Conservation (phyloP, 2,797 vertebrate species). For the Karalla daura region DNA sequence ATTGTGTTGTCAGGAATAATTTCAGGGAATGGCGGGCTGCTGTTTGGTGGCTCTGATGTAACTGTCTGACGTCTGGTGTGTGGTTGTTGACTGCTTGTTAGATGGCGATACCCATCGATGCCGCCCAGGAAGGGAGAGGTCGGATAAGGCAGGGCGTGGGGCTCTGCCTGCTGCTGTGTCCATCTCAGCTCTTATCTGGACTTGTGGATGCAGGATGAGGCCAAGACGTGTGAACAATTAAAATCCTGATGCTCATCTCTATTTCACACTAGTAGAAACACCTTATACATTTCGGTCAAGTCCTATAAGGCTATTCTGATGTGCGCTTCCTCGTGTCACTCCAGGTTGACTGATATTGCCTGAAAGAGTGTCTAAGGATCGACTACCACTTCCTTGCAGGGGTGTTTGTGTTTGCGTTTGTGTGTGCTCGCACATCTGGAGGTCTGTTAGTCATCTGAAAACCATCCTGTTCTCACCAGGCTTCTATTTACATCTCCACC, state of each 20-base stretch:
- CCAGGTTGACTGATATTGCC: conserved; percentile 37
- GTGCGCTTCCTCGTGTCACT: conserved; percentile 11
- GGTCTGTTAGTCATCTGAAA: conserved; percentile 37
- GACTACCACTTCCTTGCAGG: background rate
- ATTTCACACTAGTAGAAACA: background rate
- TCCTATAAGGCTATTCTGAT: background rate
- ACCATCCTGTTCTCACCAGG: conserved; percentile 37
- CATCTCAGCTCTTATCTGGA: conserved; percentile 55
- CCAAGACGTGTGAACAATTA: too few relatives aligned
- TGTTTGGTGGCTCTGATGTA: conserved; percentile 1
- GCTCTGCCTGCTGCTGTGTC: conserved; percentile 32
- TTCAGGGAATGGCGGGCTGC: conserved; percentile 31
- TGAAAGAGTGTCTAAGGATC: conserved; percentile 9
- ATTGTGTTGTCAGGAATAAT: background rate
- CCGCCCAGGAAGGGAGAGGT: conserved; percentile 76
- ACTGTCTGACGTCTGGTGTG: conserved; percentile 31
- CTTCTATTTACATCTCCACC: conserved; percentile 37
- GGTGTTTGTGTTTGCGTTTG: conserved; percentile 1
- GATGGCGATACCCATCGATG: conserved; percentile 64
- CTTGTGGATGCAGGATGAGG: background rate
- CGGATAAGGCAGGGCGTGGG: conserved; percentile 55
- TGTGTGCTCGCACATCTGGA: conserved; percentile 40
- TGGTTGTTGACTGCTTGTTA: conserved; percentile 40
- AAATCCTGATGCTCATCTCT: background rate
- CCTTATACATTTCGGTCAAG: background rate